Evolutionary conservation across 2,113 vertebrate genomes (phyloP), one percentile per base, ranked within the genome.

Genomic region (Pollimyrus isidori): DNA sequence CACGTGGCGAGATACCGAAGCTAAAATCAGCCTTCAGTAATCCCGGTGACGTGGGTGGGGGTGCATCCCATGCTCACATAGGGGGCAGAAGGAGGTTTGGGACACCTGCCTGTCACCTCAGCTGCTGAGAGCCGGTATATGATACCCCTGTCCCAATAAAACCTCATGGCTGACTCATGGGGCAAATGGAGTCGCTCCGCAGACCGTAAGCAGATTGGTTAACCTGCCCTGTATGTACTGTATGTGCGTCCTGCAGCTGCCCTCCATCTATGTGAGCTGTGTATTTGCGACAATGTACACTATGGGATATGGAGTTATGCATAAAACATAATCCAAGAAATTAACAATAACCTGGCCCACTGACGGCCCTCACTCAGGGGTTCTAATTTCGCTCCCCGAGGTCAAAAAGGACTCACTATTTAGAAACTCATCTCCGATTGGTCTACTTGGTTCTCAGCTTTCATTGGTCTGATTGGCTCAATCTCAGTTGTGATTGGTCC

Each of bases 11-110:
- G 76, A 83, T 87, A 86, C 50, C 39, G 39, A 15, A 26, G 50
- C 89, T 90, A 90, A 88, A 88, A 90, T 9, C 45, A 30, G 45
- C 42, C 30, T 80, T 50, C 62, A 52, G 35, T 69, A 90, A 88
- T 90, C 35, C 17, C 69, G 58, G 73, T 15, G 56, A 90, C 46
- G 65, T 50, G 83, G 15, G 11, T 56, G 85, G 26, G 50, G 69
- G 82, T 3, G 26, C n/a, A 53, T 45, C 7, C 7, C 13, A 56
- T 6, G 53, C 58, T 56, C 10, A 11, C 49, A 35, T 39, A 21
- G 48, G 17, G 19, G 62, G 23, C 23, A 42, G 26, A 26, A 46
- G n/a, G 58, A 35, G 42, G n/a, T 52, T 10, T 26, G 11, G 39
- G 87, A 62, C 56, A 42, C 39, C 53, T 88, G 87, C 56, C 56